These are phyloP conservation scores for Lutjanus argentimaculatus DNA, from an alignment of 2,797 vertebrate genomes.

Conservation along the genomic window DNA sequence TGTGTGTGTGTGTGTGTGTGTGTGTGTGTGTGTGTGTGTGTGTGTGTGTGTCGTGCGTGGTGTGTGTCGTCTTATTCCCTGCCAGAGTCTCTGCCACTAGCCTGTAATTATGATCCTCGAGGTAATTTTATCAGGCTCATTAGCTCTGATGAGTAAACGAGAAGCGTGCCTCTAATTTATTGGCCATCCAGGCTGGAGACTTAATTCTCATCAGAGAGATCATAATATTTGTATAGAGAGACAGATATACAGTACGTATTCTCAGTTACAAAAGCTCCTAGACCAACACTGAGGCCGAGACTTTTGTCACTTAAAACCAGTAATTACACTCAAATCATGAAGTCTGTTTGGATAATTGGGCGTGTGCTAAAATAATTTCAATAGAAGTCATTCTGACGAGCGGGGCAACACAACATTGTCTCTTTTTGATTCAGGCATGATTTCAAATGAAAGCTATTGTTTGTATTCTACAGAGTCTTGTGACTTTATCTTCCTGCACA, in stretches of 20 bases:
- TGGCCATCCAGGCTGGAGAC: constrained; percentile 91
- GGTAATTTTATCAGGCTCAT: constrained; percentile 97
- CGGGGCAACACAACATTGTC: constrained; percentile 18
- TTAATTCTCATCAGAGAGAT: constrained; percentile 90
- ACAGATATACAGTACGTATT: constrained; percentile 68
- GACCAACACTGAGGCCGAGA: constrained; percentile 71
- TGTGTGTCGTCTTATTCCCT: constrained; percentile 79
- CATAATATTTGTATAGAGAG: constrained; percentile 90
- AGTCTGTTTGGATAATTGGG: constrained; percentile 70
- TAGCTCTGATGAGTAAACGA: constrained; percentile 97
- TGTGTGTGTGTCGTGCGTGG: constrained; percentile 54
- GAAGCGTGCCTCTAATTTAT: constrained; percentile 95
- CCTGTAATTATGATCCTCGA: constrained; percentile 96
- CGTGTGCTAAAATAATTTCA: constrained; percentile 62
- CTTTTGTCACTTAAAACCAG: constrained; percentile 77
- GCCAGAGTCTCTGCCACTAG: constrained; percentile 88
- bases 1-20: constrained; percentile 50
- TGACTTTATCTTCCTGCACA: constrained; percentile 67
- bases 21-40: constrained; percentile 66
- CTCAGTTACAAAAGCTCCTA: constrained; percentile 64
- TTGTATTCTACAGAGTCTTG: constrained; percentile 58
- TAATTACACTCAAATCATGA: constrained; percentile 73
- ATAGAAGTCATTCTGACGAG: constrained; percentile 50
- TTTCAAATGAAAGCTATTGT: constrained; percentile 68
- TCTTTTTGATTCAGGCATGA: constrained; percentile 41